A percentile compares a stretch with the other conserved stretches of the same genome.
phyloP scores from a whole-genome alignment of 1,140 invertebrate species.

The Aphelinus atriplicis region DNA sequence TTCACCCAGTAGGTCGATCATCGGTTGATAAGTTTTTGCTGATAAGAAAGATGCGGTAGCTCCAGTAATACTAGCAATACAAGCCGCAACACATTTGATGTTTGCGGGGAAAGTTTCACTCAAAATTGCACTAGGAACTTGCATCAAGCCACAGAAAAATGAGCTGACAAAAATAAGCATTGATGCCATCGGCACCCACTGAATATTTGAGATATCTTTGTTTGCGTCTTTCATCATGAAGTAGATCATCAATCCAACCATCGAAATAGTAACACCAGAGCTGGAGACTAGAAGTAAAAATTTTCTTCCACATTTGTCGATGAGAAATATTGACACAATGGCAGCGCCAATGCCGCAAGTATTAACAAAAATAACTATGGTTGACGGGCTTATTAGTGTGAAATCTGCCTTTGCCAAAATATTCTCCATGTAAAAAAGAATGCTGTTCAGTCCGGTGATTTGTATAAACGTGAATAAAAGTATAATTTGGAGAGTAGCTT shows the following conservation, averaged over 20 bases:
- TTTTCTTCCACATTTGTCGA: constrained; percentile 77
- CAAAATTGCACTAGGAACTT: constrained; percentile 75
- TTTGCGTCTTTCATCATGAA: constrained; percentile 69
- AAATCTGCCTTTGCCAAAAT: constrained; percentile 73
- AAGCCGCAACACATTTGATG: constrained; percentile 73
- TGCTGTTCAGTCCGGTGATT: constrained; percentile 77
- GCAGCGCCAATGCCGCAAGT: constrained; percentile 68
- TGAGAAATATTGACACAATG: constrained; percentile 68
- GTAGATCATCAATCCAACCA: constrained; percentile 70
- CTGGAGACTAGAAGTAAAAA: constrained; percentile 71
- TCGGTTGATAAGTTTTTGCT: constrained; percentile 75
- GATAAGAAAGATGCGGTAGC: constrained; percentile 77
- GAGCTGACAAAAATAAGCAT: constrained; percentile 35
- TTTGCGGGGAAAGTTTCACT: constrained; percentile 78
- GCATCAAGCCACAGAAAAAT: constrained; percentile 70
- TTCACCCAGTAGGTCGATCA: constrained; percentile 68
- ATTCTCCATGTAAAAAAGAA: constrained; percentile 78
- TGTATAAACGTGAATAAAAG: constrained; percentile 79
- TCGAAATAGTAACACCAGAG: constrained; percentile 64
- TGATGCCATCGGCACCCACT: constrained; percentile 42
- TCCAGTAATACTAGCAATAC: constrained; percentile 75
- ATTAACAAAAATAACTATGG: constrained; percentile 74
- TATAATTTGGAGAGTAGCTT: constrained; percentile 71
- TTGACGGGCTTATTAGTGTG: constrained; percentile 57
- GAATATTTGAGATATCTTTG: constrained; percentile 52